Evolutionary conservation across 37 sponge, comb jelly and placozoan species (phyloP), one percentile per base, ranked within the genome.

Genomic region (Bolinopsis microptera): DNA sequence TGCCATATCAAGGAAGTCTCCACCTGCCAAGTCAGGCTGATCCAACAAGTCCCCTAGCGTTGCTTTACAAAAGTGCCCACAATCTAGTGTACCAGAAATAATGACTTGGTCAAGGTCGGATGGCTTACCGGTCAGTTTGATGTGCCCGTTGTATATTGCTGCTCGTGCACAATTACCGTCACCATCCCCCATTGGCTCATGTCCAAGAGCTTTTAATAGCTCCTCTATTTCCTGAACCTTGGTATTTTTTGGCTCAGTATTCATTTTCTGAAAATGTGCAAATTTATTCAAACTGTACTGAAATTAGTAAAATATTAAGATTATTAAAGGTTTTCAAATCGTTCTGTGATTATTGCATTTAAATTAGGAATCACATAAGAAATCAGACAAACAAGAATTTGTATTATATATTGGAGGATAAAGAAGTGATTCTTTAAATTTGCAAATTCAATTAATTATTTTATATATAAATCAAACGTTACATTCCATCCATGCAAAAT

Each of bases 11-110:
- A 76, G 93, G 36, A 92, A 94, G 83, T 92, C 94, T 0, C 13
- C 24, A 0, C 94, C 94, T 0, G 76, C 94, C 27, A 92, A 94
- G 93, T 94, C 94, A 0, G 94, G 94, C 40, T 94, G 94, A 36
- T 92, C 67, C 18, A 94, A 93, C n/a, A 94, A 61, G 38, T 94
- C 94, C n/a, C 93, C 30, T 1, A 94, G 48, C n/a, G 83, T 75
- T 35, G 93, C 92, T 35, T 18, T 32, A 24, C 92, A 3, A 16
- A 39, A 35, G 38, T 92, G 69, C 24, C 77, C 83, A 41, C 93
- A 92, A 0, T 77, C 36, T 8, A 77, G 36, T 22, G 27, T 32
- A 32, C 80, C 80, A 16, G 80, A 35, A 2, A 77, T 33, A 22
- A 77, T 77, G 9, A 77, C 80, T 77, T 77, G 80, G 18, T 77